Evolutionary conservation across 2,113 vertebrate genomes (phyloP), one percentile per base, ranked within the genome.

Genomic region (Otis tarda): DNA sequence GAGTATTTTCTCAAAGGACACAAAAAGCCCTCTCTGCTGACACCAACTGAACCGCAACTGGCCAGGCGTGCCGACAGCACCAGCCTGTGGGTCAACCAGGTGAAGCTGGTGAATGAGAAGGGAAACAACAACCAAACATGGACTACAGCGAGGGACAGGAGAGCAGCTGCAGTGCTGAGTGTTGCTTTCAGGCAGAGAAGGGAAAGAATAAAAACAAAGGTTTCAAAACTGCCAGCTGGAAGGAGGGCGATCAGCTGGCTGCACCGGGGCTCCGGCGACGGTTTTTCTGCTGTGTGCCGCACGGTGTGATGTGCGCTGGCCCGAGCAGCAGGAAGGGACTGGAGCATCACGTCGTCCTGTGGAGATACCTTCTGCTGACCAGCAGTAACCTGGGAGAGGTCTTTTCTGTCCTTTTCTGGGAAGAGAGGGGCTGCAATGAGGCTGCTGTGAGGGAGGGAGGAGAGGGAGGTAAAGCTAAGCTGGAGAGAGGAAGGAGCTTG

Each of bases 211-310:
- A 89, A 81, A 91, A 3, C 33, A 41, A 41, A 33, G 16, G 14
- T 82, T 96, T 83, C 56, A 60, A 28, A 89, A 45, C n/a, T 33
- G 33, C 76, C 56, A 49, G 59, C 56, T 95, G 73, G n/a, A 52
- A 76, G 77, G 55, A 43, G 4, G 17, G 35, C 12, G 52, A 78
- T 78, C 59, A 67, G n/a, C 90, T 56, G 77, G 41, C 81, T 25
- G 69, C 43, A 16, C 52, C 93, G 63, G 20, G 65, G 41, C 78
- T 71, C 55, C 10, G 2, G 20, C 0, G 2, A 68, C 49, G 53
- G 17, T 82, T 63, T 55, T 77, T 33, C 33, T 55, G 74, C 57
- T 52, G 47, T 14, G 61, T 25, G 14, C 67, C 69, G 30, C 25
- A 4, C 1, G 19, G 52, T 31, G 69, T 12, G 85, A 63, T 28